Base-by-base conservation (phyloP, 2,113 vertebrate species). In the Platysternon megacephalum region DNA sequence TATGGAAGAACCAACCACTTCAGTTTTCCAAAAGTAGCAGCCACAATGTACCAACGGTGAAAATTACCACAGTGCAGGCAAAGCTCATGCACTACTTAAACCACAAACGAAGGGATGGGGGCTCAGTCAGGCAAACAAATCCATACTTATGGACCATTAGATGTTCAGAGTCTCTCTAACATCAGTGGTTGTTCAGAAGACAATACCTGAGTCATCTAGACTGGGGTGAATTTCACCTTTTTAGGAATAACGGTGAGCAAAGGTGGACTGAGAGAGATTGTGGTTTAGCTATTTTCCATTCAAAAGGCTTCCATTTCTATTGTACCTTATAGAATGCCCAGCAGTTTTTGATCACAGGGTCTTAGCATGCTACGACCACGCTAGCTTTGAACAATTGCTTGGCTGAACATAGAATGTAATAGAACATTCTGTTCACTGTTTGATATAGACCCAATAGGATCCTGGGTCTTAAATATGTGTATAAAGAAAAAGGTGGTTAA, bases 21-120 rank as follows among this genome's bases (percentile, higher is more conserved):
- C 55, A 79, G 21, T 46, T 95, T 93, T 92, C 95, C 90, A 91
- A 94, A 97, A 87, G 92, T 86, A 96, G 93, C 90, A 93, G 88
- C 82, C 32, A 91, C 1, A 0, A 22, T 58, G 3, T 52, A 48
- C 42, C 29, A 55, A 22, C 56, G 86, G 12, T 1, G 42, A 86
- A 94, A 97, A 95, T 85, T 11, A 35, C 26, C 52, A 87, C 28
- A 96, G 11, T 81, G 52, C 56, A 65, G 79, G 58, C 19, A 22
- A 72, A 39, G 51, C 44, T 46, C 44, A 16, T 14, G 74, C 44
- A 46, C 11, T 46, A 46, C 28, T 78, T 46, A 78, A 46, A 46
- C 11, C 11, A 28, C 74, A 46, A 44, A 46, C 8, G 6, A 46
- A 28, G 22, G 26, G 24, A 78, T 44, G 74, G 65, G 65, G 17